Evolutionary conservation across 2,113 vertebrate genomes (phyloP), one percentile per base, ranked within the genome.

Genomic region (Nothoprocta pentlandii): DNA sequence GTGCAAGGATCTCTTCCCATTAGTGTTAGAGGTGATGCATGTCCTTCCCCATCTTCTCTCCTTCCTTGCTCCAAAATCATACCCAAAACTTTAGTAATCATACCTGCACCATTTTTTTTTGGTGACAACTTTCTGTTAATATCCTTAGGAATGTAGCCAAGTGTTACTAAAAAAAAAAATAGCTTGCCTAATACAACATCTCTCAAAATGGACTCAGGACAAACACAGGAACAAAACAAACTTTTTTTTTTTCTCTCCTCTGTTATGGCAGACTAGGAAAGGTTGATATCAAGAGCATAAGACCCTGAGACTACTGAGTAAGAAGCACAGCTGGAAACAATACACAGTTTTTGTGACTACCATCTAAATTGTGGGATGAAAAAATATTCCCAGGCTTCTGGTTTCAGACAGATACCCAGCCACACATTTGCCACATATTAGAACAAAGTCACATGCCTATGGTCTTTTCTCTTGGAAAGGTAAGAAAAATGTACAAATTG

Each of bases 1-100:
- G 46, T 28, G 2, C 30, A 58, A 73, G 28, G 36, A 12, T 36
- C 1, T 1, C 2, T 71, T 32, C 28, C 19, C 0, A 0, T 23
- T 70, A 5, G 15, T 61, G 14, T 16, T 16, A 12, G 61, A 71
- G 22, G 6, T 19, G 15, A 15, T 2, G 34, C 34, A 5, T 0
- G 0, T 51, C 12, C 6, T 30, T 21, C 81, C 5, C 34, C 6
- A 32, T 17, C 6, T 75, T n/a, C 71, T 19, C 15, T 71, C 36
- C 13, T 75, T 56, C n/a, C 12, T 12, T 49, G 2, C 1, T 5
- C 16, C 10, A 41, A 84, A 86, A n/a, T 30, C 30, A 41, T 66
- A 22, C 6, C 5, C 9, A 15, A 39, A 23, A 21, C 5, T 59
- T n/a, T n/a, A 22, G 6, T 16, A 49, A 22, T 62, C 21, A 8